phyloP scores from a whole-genome alignment of 2,113 vertebrate genomes.

The Zeus faber region DNA sequence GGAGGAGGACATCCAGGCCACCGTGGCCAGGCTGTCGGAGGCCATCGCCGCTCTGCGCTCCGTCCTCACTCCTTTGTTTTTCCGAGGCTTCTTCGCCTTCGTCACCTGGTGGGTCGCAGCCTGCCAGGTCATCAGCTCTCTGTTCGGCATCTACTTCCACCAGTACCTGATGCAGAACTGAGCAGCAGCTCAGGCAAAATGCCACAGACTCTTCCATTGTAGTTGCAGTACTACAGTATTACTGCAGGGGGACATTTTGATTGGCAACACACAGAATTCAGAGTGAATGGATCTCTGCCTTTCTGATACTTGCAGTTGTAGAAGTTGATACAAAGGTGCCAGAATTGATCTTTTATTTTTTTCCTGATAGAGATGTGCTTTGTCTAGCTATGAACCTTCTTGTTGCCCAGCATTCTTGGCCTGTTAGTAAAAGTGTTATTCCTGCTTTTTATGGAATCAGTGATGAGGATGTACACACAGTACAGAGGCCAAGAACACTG shows the following conservation, averaged over 20 bases:
- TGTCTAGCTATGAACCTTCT: too few relatives aligned
- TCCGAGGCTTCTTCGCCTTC: slow-evolving; percentile 86
- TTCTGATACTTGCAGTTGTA: not conserved
- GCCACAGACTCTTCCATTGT: not conserved
- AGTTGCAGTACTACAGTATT: not conserved
- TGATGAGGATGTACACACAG: too few relatives aligned
- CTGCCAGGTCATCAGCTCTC: slow-evolving; percentile 89
- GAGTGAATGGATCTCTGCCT: slow-evolving; percentile 4
- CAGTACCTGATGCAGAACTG: slow-evolving; percentile 85
- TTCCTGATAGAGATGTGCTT: too few relatives aligned
- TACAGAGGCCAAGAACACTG: too few relatives aligned
- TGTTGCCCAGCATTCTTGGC: too few relatives aligned
- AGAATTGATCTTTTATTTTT: not conserved
- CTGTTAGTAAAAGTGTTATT: too few relatives aligned
- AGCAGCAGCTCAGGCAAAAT: not conserved
- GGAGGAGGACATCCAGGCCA: slow-evolving; percentile 77
- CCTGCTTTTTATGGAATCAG: too few relatives aligned
- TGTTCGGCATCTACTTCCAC: slow-evolving; percentile 95
- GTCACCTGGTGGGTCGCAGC: slow-evolving; percentile 92
- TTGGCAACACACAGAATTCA: not conserved
- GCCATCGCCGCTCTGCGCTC: slow-evolving; percentile 68
- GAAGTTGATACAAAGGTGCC: not conserved
- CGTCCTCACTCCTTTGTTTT: slow-evolving; percentile 82
- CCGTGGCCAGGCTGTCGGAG: slow-evolving; percentile 75
- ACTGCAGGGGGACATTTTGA: slow-evolving; percentile 11